These are phyloP conservation scores for Platorchestia sp. DNA, from an alignment of 1,140 invertebrate species.

Conservation along the genomic window DNA sequence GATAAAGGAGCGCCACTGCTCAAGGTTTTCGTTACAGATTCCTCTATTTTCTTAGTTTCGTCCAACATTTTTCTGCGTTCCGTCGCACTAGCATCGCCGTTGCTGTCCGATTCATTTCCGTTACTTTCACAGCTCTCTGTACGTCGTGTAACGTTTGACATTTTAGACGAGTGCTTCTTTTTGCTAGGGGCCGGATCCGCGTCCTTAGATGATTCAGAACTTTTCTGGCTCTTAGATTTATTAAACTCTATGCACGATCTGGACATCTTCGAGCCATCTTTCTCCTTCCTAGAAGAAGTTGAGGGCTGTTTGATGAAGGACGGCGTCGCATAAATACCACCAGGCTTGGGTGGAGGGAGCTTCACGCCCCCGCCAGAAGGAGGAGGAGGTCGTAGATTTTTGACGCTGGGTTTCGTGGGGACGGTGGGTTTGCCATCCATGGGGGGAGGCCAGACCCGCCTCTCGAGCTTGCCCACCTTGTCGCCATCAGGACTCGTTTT, in stretches of 20 bases:
- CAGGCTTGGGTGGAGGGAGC: constrained; percentile 68
- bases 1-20: constrained; percentile 74
- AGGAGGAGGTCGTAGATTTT: constrained; percentile 73
- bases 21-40: constrained; percentile 77
- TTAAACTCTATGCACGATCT: constrained; percentile 36
- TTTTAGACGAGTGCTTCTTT: constrained; percentile 54
- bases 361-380: constrained; percentile 67
- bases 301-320: constrained; percentile 67
- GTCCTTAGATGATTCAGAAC: neutral
- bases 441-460: constrained; percentile 75
- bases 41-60: constrained; percentile 80
- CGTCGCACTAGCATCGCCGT: constrained; percentile 61
- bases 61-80: constrained; percentile 72
- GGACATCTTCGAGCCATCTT: constrained; percentile 59
- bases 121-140: constrained; percentile 34
- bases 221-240: constrained; percentile 32
- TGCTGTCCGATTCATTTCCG: constrained; percentile 49
- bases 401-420: constrained; percentile 78
- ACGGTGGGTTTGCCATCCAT: constrained; percentile 80
- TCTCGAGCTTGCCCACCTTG: constrained; percentile 70
- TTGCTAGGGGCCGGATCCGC: neutral
- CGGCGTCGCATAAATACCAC: constrained; percentile 79
- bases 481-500: constrained; percentile 66
- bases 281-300: constrained; percentile 58
- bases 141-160: neutral